These are phyloP conservation scores for Eurystomus gularis DNA, from an alignment of 2,113 vertebrate genomes.

Conservation along the genomic window DNA sequence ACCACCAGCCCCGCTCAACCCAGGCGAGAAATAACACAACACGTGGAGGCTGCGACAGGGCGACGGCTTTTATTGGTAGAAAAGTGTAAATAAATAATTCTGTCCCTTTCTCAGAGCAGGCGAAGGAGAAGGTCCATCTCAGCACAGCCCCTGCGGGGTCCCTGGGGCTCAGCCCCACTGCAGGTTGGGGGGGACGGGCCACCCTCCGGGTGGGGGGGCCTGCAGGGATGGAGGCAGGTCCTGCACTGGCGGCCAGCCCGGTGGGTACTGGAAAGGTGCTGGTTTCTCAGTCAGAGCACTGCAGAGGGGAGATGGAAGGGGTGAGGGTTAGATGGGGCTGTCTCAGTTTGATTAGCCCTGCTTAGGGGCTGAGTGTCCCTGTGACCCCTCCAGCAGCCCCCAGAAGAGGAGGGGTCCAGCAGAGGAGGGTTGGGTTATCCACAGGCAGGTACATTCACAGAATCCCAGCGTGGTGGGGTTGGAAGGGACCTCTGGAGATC, in stretches of 20 bases:
- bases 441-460: not conserved
- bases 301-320: not conserved
- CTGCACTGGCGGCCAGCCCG: conserved; percentile 77
- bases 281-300: conserved; percentile 60
- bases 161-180: conserved; percentile 77
- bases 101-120: not conserved
- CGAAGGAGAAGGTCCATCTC: not conserved
- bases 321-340: not conserved
- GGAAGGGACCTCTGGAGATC: not conserved
- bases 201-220: conserved; percentile 70
- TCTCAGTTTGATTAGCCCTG: accelerated
- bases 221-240: conserved; percentile 79
- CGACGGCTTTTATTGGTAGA: conserved; percentile 2
- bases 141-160: not conserved
- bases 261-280: conserved; percentile 73
- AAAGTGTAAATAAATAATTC: not conserved
- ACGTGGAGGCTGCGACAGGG: accelerated
- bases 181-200: conserved; percentile 49
- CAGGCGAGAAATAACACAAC: accelerated
- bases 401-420: not conserved
- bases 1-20: accelerated
- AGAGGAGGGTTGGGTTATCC: not conserved
- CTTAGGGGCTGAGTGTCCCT: not conserved
- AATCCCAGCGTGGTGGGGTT: not conserved
- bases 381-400: not conserved